Conservation (phyloP, 2,113 vertebrate genomes). For the Rhadina sibilatrix region DNA sequence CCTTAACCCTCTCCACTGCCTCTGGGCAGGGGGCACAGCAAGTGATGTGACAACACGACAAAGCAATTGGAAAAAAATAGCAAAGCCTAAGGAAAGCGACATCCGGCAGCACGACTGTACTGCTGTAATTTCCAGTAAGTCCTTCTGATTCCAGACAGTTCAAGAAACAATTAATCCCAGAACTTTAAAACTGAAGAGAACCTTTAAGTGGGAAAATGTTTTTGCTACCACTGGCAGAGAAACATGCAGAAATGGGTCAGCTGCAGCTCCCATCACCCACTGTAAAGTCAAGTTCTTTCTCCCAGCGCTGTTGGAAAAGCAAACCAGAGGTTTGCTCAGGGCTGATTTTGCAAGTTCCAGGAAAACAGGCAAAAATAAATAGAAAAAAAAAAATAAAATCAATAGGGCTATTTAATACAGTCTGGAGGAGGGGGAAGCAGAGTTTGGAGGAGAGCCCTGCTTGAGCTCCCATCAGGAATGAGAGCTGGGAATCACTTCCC, state of each 20-base stretch:
- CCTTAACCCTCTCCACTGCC: constrained; percentile 22
- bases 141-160: neutral
- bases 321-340: constrained; percentile 8
- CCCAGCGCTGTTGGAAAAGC: fast-evolving
- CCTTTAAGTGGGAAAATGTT: neutral
- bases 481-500: neutral
- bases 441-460: neutral
- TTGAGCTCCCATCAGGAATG: neutral
- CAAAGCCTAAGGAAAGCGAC: neutral
- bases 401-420: neutral
- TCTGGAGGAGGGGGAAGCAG: neutral
- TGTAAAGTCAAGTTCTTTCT: neutral
- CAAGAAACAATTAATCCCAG: neutral
- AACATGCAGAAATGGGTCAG: neutral
- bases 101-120: fast-evolving
- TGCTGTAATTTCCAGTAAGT: neutral
- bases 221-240: neutral
- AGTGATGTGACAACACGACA: fast-evolving
- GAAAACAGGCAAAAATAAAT: constrained; percentile 10
- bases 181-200: neutral
- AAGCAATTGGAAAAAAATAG: neutral
- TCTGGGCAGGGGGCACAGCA: neutral
- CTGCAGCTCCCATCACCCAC: neutral
- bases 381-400: neutral
- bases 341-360: constrained; percentile 21